Base-by-base conservation (phyloP, 1,140 invertebrate genomes). In the Papilio dardanus region DNA sequence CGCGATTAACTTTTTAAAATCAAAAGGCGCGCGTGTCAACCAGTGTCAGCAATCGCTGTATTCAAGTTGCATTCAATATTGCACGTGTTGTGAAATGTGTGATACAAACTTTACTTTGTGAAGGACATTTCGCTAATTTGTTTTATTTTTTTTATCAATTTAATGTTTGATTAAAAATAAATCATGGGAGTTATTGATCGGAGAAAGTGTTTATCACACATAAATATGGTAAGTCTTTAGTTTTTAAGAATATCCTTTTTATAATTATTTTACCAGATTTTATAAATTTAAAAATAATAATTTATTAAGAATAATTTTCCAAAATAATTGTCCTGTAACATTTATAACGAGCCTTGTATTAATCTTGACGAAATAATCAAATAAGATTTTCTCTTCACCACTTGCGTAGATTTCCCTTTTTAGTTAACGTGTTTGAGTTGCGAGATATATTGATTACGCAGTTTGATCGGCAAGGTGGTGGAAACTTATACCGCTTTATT, bases 81-180 rank as follows among this genome's bases (percentile, higher is more conserved):
- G 78, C 68, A 67, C 80, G 80, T 91, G 86, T 82, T 82, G 74
- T 75, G 86, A 88, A 87, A 89, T 76, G 86, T 88, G 86, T 90
- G 87, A 85, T 84, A 78, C 81, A 83, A 82, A 80, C 79, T 37
- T 87, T 82, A 81, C 86, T 81, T 77, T 73, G 42, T 71, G 74
- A 76, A 79, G 50, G 42, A 84, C 71, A 73, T 16, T 73, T 73
- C 50, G 31, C 14, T 28, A n/a, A 54, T 16, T 31, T 37, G 24
- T 33, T 73, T 24, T 58, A 58, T 58, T 58, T 54, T 19, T 58
- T 54, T 14, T 73, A 46, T 19, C 16, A 71, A 28, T 54, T 73
- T 73, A 30, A 73, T 73, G 71, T 73, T 58, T 73, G 46, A 73
- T 31, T 73, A 31, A 58, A 73, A 73, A 73, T 81, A 79, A 79